phyloP scores from a whole-genome alignment of 2,888 invertebrate genomes.

The Lottia gigantea region DNA sequence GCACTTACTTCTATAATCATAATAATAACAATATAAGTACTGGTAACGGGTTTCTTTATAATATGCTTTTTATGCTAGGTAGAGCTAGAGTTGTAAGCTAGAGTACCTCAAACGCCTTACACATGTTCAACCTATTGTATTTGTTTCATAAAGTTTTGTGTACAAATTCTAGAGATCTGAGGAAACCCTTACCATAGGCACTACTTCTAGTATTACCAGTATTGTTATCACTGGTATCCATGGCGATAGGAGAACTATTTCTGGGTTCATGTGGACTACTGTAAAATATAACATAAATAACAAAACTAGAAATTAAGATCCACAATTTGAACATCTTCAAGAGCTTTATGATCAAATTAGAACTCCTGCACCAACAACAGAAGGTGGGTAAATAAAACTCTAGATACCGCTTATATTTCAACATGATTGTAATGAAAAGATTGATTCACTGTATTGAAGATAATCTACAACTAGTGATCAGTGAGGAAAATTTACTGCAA shows the following conservation, averaged over 20 bases:
- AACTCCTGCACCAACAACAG: no score
- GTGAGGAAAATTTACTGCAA: background rate
- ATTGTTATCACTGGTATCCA: slow-evolving; percentile 59
- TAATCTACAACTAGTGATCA: no score
- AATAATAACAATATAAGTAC: background rate
- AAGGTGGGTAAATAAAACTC: no score
- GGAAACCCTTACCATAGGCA: slow-evolving; percentile 51
- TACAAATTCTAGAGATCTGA: no score
- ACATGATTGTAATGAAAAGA: no score
- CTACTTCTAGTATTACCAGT: slow-evolving; percentile 41
- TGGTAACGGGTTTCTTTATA: no score
- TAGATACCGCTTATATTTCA: background rate
- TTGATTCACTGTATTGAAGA: no score
- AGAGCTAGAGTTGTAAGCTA: no score
- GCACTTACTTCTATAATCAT: background rate
- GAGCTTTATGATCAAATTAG: no score
- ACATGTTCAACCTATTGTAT: background rate
- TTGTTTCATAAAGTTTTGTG: background rate
- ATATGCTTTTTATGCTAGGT: no score
- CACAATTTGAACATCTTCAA: no score
- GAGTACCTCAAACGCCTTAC: no score
- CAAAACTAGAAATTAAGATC: background rate
- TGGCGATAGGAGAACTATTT: slow-evolving; percentile 63
- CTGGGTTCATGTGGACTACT: slow-evolving; percentile 43
- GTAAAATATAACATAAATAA: background rate